phyloP scores from a whole-genome alignment of 1,140 invertebrate genomes.

The Sweltsa coloradensis region DNA sequence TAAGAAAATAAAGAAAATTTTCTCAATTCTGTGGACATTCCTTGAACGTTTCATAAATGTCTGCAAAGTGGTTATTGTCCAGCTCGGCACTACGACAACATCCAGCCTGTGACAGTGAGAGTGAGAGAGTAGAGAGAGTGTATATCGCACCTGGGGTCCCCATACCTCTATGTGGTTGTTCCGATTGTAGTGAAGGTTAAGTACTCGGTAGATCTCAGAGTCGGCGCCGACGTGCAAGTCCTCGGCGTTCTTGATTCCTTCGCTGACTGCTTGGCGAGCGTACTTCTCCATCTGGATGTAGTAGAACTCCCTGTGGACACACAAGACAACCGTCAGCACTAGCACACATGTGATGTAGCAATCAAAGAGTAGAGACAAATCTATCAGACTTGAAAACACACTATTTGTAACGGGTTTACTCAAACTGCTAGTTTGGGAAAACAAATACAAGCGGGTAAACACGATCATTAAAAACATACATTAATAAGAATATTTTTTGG shows the following conservation, averaged over 20 bases:
- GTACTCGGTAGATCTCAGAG: conserved; percentile 92
- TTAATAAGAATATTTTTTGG: no score
- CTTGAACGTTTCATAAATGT: no score
- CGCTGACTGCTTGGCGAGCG: conserved; percentile 91
- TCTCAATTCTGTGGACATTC: no score
- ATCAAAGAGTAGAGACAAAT: neutral
- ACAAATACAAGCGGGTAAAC: no score
- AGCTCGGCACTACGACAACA: no score
- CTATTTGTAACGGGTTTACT: no score
- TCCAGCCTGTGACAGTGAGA: neutral
- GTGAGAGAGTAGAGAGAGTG: no score
- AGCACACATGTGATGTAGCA: neutral
- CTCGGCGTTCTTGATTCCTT: conserved; percentile 86
- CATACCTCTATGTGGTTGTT: conserved; percentile 99
- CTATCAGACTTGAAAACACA: no score
- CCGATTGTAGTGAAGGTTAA: conserved; percentile 99
- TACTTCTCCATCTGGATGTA: conserved; percentile 99
- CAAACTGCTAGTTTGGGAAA: no score
- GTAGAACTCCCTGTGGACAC: conserved; percentile 91
- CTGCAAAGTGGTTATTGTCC: no score
- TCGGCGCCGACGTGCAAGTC: conserved; percentile 89
- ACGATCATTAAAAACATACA: no score
- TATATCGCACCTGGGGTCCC: conserved; percentile 44
- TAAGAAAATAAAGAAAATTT: no score
- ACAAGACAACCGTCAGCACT: conserved; percentile 20